These are phyloP conservation scores for Nomada goodeniana DNA, from an alignment of 2,888 invertebrate genomes.

Conservation along the genomic window DNA sequence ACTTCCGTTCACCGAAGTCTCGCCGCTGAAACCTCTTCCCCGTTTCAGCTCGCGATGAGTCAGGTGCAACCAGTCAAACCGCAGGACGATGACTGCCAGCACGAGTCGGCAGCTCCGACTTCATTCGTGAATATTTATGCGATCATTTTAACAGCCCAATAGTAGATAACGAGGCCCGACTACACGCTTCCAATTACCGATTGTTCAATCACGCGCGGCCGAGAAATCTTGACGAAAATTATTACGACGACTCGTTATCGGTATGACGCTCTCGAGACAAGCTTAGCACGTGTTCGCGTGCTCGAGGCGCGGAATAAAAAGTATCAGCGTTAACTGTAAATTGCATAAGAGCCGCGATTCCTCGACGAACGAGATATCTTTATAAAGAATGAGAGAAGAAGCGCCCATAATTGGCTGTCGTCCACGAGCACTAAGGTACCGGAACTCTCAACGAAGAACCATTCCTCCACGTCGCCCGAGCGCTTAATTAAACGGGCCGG, in stretches of 20 bases:
- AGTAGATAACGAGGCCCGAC: slow-evolving; percentile 5
- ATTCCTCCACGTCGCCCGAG: slow-evolving; percentile 15
- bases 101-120: slow-evolving; percentile 21
- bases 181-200: slow-evolving; percentile 18
- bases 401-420: slow-evolving; percentile 38
- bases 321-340: not conserved
- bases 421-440: slow-evolving; percentile 18
- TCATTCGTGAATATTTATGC: slow-evolving; percentile 51
- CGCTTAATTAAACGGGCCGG: slow-evolving; percentile 51
- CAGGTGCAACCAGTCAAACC: slow-evolving; percentile 42
- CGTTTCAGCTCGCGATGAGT: slow-evolving; percentile 23
- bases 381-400: not conserved
- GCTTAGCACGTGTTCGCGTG: no score
- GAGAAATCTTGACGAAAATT: not conserved
- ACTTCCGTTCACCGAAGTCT: slow-evolving; percentile 41
- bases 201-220: not conserved
- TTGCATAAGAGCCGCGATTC: slow-evolving; percentile 5
- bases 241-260: not conserved
- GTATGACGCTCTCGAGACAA: not conserved
- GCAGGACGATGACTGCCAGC: slow-evolving; percentile 5
- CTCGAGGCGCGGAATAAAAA: no score
- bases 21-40: slow-evolving; percentile 41
- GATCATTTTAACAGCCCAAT: slow-evolving; percentile 10
- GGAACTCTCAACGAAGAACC: slow-evolving; percentile 17
- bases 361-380: not conserved